Percentiles rank a stretch among this genome's conserved stretches.
Conservation (phyloP, 2,797 vertebrate genomes). For the Chelonia mydas region DNA sequence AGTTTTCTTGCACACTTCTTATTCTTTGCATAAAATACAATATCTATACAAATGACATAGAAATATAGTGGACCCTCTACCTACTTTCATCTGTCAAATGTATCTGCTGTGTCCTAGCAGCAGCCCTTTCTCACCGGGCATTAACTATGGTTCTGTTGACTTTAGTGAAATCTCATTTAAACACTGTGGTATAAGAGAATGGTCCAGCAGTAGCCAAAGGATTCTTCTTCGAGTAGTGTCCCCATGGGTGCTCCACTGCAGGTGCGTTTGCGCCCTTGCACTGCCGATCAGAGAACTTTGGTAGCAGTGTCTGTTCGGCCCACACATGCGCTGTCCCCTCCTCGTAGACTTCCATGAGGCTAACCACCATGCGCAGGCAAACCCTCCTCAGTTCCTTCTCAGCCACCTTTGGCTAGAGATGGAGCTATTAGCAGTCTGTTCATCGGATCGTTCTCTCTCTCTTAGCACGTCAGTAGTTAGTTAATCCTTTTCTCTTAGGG, state of each 20-base stretch:
- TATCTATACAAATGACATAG: neutral
- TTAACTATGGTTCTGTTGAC: conserved; percentile 40
- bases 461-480: no score
- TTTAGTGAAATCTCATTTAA: conserved; percentile 53
- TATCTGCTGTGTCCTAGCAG: conserved; percentile 25
- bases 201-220: conserved; percentile 10
- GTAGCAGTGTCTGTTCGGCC: no score
- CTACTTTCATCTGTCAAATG: neutral
- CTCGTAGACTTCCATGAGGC: no score
- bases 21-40: conserved; percentile 14
- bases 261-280: no score
- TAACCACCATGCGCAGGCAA: no score
- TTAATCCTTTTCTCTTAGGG: no score
- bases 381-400: no score
- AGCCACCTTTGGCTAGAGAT: no score
- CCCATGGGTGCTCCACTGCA: no score
- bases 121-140: neutral
- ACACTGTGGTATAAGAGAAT: conserved; percentile 42
- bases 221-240: neutral
- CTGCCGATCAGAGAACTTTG: no score
- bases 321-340: no score
- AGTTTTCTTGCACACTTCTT: conserved; percentile 37
- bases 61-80: conserved; percentile 12
- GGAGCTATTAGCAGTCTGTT: neutral
- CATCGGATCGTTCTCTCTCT: no score